Evolutionary conservation across 1,140 invertebrate species (phyloP).

Genomic region (Diorhabda carinulata): DNA sequence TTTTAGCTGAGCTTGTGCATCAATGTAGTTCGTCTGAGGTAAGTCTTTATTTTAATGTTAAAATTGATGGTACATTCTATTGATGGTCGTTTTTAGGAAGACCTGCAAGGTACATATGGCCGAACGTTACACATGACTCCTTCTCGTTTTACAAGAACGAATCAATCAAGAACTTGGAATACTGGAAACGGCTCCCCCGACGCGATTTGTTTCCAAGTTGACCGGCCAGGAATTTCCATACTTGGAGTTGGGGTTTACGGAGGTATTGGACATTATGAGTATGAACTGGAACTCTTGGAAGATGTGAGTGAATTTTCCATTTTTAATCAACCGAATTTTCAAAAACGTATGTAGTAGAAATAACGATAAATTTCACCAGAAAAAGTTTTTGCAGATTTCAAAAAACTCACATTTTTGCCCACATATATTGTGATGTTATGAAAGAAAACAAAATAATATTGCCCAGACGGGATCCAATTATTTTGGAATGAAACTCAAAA

Average conservation of each 20-base stretch:
- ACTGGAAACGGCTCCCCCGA: conserved; percentile 95
- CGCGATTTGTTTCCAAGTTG: conserved; percentile 92
- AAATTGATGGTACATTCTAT: neutral
- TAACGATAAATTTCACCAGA: no score
- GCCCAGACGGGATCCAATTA: no score
- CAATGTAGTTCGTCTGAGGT: conserved; percentile 65
- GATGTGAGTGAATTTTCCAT: conserved; percentile 52
- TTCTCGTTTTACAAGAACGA: conserved; percentile 84
- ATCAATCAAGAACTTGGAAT: conserved; percentile 89
- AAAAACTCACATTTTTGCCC: no score
- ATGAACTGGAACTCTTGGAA: conserved; percentile 87
- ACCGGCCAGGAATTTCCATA: conserved; percentile 82
- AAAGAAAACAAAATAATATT: no score
- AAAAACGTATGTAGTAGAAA: conserved; percentile 30
- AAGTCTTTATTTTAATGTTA: conserved; percentile 10
- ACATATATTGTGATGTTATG: no score
- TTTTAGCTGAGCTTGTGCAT: conserved; percentile 84
- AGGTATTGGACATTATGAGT: conserved; percentile 80
- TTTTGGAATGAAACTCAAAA: no score
- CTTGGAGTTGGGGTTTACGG: conserved; percentile 88
- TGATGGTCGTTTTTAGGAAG: conserved; percentile 51
- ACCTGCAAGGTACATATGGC: conserved; percentile 60
- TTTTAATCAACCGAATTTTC: no score
- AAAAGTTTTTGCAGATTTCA: no score
- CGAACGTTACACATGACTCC: conserved; percentile 79